A percentile compares a stretch with the other conserved stretches of the same genome.
Evolutionary conservation across 1,140 invertebrate genomes (phyloP).

Genomic region (Drosophila lacertosa): DNA sequence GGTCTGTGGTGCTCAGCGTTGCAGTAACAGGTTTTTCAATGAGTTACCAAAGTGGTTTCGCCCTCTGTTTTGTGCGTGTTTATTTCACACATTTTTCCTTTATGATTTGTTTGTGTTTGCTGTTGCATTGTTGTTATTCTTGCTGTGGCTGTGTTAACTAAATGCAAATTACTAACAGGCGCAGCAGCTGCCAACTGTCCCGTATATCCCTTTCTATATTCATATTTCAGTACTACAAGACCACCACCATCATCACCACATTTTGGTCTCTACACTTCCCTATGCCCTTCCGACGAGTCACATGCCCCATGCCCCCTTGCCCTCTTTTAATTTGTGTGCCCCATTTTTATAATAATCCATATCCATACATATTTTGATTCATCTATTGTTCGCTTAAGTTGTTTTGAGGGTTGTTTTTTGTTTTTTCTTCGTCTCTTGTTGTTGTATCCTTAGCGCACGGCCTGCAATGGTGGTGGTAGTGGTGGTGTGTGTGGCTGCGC

Average conservation of each 20-base stretch:
- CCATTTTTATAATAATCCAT: slow-evolving; percentile 81
- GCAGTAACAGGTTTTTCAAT: slow-evolving; percentile 56
- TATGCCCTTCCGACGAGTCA: not conserved
- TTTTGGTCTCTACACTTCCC: slow-evolving; percentile 3
- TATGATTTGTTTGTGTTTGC: slow-evolving; percentile 8
- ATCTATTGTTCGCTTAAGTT: slow-evolving; percentile 48
- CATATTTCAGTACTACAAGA: not conserved
- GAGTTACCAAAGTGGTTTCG: slow-evolving; percentile 16
- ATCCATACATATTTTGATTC: slow-evolving; percentile 79
- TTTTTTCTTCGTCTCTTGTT: too few relatives aligned
- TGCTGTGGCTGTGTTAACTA: slow-evolving; percentile 5
- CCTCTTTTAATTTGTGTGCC: slow-evolving; percentile 54
- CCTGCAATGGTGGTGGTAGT: slow-evolving; percentile 17
- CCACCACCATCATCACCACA: not conserved
- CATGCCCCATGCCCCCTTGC: not conserved
- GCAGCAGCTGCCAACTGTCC: slow-evolving; percentile 8
- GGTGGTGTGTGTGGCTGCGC: slow-evolving; percentile 21
- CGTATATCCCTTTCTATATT: not conserved
- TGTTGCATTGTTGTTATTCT: slow-evolving; percentile 12
- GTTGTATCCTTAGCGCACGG: too few relatives aligned
- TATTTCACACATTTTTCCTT: slow-evolving; percentile 33
- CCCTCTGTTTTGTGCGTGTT: slow-evolving; percentile 11
- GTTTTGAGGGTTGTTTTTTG: slow-evolving; percentile 66
- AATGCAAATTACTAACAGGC: slow-evolving; percentile 24
- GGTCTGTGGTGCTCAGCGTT: slow-evolving; percentile 6